Percentiles rank a stretch among this genome's conserved stretches.
Evolutionary conservation across 2,113 vertebrate species (phyloP).

Genomic region (Ailuropoda melanoleuca): DNA sequence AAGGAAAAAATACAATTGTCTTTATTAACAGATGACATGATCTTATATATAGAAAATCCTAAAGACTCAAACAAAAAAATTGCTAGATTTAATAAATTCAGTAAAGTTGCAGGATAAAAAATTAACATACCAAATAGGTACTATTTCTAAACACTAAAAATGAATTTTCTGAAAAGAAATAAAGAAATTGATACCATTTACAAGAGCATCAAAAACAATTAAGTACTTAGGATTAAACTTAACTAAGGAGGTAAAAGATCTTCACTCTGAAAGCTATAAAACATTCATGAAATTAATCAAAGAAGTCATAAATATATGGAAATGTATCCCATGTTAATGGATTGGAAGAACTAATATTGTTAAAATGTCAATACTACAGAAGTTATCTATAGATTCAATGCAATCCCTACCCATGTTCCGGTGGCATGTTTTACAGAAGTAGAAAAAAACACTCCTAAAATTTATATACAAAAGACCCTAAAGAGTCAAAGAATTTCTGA

Average conservation of each 20-base stretch:
- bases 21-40: neutral
- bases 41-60: neutral
- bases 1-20: neutral
- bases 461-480: neutral
- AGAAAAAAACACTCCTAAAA: neutral
- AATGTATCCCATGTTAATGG: neutral
- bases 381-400: neutral
- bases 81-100: neutral
- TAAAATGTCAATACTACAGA: neutral
- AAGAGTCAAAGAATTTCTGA: neutral
- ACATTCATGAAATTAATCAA: neutral
- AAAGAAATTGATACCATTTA: neutral
- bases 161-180: neutral
- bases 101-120: neutral
- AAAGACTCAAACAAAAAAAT: neutral
- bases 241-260: neutral
- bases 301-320: neutral
- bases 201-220: neutral
- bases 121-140: neutral
- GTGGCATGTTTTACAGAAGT: neutral
- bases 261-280: neutral
- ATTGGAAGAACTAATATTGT: neutral
- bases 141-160: neutral
- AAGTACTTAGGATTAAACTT: neutral
- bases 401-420: neutral